These are phyloP conservation scores for Perccottus glenii DNA, from an alignment of 2,113 vertebrate genomes.

Conservation along the genomic window DNA sequence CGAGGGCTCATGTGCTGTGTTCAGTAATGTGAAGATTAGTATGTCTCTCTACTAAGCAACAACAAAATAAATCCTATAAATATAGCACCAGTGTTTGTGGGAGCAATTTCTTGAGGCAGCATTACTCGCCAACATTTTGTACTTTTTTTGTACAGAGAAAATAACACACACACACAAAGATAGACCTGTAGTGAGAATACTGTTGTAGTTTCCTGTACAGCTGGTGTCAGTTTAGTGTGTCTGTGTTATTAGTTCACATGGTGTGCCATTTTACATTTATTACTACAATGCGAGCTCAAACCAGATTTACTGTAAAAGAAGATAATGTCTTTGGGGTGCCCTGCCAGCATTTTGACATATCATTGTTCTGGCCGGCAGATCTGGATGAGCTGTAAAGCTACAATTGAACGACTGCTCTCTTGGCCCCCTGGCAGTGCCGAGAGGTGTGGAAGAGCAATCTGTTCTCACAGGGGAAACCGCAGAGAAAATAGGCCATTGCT, in stretches of 20 bases:
- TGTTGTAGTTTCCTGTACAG: no score
- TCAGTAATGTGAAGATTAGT: no score
- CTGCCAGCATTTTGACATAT: constrained; percentile 7
- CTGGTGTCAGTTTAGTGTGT: no score
- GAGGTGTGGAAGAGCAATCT: constrained; percentile 33
- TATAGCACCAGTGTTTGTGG: not conserved
- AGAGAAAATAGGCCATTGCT: constrained; percentile 41
- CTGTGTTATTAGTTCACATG: no score
- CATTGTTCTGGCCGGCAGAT: constrained; percentile 19
- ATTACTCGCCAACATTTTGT: no score
- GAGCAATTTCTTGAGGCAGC: not conserved
- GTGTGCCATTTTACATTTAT: no score
- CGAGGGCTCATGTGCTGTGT: not conserved
- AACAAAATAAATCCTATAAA: no score
- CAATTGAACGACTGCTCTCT: constrained; percentile 37
- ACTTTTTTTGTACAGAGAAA: no score
- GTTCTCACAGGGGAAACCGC: constrained; percentile 35
- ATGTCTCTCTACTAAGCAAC: no score
- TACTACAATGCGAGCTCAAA: no score
- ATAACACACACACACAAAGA: not conserved
- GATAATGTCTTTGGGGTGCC: not conserved
- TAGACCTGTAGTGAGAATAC: no score
- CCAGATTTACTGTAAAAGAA: not conserved
- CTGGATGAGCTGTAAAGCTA: constrained; percentile 29
- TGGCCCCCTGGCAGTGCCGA: constrained; percentile 27